phyloP scores from a whole-genome alignment of 2,113 vertebrate genomes.

The Salvelinus namaycush region DNA sequence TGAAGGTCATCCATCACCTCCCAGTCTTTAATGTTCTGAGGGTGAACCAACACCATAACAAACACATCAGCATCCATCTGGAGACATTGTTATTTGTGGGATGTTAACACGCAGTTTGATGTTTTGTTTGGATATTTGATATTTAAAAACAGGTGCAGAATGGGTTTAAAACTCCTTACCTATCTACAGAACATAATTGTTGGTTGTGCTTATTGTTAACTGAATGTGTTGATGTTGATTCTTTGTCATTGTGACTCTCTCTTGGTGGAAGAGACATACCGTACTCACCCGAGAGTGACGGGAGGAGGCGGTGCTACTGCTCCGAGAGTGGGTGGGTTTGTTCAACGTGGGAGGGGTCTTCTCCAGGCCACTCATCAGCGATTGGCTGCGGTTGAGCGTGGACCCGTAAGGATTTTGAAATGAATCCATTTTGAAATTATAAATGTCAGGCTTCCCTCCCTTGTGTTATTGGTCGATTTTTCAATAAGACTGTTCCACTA shows the following conservation, averaged over 20 bases:
- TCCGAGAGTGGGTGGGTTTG: conserved; percentile 75
- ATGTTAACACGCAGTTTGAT: no score
- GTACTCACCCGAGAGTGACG: conserved; percentile 48
- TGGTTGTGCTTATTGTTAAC: neutral
- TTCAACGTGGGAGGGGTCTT: conserved; percentile 62
- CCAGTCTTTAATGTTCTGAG: conserved; percentile 84
- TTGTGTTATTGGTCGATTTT: conserved; percentile 9
- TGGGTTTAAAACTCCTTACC: no score
- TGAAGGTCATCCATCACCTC: conserved; percentile 84
- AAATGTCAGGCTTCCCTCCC: conserved; percentile 19
- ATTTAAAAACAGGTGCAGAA: neutral
- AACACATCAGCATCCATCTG: neutral
- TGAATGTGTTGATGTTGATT: no score
- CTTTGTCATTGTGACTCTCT: neutral
- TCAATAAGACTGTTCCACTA: conserved; percentile 18
- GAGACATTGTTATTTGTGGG: no score
- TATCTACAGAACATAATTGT: no score
- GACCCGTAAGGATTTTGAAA: conserved; percentile 2
- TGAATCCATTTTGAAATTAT: conserved; percentile 18
- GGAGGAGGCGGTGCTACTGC: conserved; percentile 81
- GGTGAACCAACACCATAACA: neutral
- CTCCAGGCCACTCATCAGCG: conserved; percentile 73
- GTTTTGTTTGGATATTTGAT: no score
- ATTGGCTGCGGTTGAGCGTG: conserved; percentile 51
- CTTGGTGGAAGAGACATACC: neutral